These are phyloP conservation scores for Dendronephthya gigantea DNA, from an alignment of 64 coral and sea anemone genomes.

Conservation along the genomic window DNA sequence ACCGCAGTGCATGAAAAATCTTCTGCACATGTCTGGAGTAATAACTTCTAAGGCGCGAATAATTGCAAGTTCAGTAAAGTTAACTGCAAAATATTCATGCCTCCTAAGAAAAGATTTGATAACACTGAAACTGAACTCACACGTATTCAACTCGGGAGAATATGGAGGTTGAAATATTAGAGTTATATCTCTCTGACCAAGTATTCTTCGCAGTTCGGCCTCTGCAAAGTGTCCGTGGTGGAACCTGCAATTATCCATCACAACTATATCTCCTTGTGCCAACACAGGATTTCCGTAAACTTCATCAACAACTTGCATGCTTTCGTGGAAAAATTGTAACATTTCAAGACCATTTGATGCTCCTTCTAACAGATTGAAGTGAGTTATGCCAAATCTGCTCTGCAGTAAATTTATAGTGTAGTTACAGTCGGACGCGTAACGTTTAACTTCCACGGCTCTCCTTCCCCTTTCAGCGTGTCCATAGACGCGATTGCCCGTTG, in stretches of 20 bases:
- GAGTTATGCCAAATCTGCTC: constrained; percentile 22
- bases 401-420: constrained; percentile 29
- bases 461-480: neutral
- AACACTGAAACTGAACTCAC: constrained; percentile 12
- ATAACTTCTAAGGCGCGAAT: neutral
- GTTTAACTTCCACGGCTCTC: neutral
- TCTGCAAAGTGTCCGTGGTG: no score
- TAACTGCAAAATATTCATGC: constrained; percentile 3
- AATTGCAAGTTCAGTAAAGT: constrained; percentile 20
- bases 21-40: neutral
- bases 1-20: constrained; percentile 13
- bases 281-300: no score
- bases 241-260: no score
- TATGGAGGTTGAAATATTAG: constrained; percentile 31
- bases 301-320: no score
- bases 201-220: no score
- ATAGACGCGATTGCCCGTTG: constrained; percentile 12
- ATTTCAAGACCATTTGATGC: no score
- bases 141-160: constrained; percentile 28
- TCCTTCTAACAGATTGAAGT: constrained; percentile 38
- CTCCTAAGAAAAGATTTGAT: constrained; percentile 23
- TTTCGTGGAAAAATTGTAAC: no score
- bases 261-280: no score
- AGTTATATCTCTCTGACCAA: no score
- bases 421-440: neutral